Conservation (phyloP, 1,140 invertebrate species). For the Diorhabda elongata region DNA sequence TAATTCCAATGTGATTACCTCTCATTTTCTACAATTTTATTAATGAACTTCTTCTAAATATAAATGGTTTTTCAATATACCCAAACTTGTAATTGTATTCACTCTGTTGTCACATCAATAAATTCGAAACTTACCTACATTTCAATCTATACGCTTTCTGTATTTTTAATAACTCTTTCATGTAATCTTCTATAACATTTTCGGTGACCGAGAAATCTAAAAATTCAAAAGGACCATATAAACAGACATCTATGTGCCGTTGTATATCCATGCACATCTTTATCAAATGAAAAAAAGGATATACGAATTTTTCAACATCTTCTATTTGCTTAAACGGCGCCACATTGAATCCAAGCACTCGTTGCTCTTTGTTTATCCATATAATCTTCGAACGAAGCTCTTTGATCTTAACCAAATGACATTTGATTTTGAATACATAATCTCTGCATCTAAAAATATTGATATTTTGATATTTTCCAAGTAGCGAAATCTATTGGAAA, state of each 20-base stretch:
- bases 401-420: slow-evolving; percentile 69
- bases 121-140: slow-evolving; percentile 45
- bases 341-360: slow-evolving; percentile 73
- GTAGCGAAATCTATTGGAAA: no score
- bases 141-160: slow-evolving; percentile 77
- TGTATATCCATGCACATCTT: slow-evolving; percentile 68
- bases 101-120: no score
- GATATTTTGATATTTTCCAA: no score
- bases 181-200: slow-evolving; percentile 64
- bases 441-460: slow-evolving; percentile 51
- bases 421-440: slow-evolving; percentile 66
- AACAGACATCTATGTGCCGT: slow-evolving; percentile 77
- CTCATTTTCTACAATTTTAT: no score
- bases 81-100: no score
- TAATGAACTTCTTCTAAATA: no score
- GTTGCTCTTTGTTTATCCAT: slow-evolving; percentile 89
- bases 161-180: slow-evolving; percentile 70
- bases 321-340: slow-evolving; percentile 70
- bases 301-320: slow-evolving; percentile 64
- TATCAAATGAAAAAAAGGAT: slow-evolving; percentile 65
- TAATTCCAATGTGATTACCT: no score
- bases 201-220: slow-evolving; percentile 71
- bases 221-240: slow-evolving; percentile 86
- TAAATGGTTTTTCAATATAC: no score
- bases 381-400: slow-evolving; percentile 66